These are phyloP conservation scores for Eulithis testata DNA, from an alignment of 2,888 invertebrate genomes.

Conservation along the genomic window DNA sequence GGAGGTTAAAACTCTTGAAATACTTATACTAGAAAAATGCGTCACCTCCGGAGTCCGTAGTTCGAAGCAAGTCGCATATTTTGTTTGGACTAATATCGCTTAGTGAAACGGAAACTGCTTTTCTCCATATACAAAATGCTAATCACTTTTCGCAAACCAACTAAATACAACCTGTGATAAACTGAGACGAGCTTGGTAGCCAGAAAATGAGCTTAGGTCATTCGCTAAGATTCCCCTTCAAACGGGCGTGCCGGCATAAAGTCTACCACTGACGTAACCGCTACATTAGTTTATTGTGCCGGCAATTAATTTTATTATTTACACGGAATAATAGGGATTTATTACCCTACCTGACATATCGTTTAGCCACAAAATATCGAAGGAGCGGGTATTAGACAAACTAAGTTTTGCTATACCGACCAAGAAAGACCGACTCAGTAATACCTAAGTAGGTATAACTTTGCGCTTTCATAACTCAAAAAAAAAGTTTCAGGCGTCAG, in stretches of 20 bases:
- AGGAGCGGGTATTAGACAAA: not conserved
- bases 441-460: too few species aligned
- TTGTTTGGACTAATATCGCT: too few species aligned
- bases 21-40: constrained; percentile 15
- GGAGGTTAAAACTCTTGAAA: not conserved
- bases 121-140: too few species aligned
- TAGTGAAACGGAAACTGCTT: too few species aligned
- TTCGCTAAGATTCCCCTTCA: constrained; percentile 37
- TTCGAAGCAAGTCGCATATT: too few species aligned
- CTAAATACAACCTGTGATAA: too few species aligned
- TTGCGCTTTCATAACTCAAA: too few species aligned
- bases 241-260: constrained; percentile 37
- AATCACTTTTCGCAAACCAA: too few species aligned
- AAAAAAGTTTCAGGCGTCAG: too few species aligned
- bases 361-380: not conserved
- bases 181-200: constrained; percentile 12
- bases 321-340: constrained; percentile 26
- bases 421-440: too few species aligned
- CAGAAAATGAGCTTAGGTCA: constrained; percentile 37
- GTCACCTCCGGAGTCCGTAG: constrained; percentile 2
- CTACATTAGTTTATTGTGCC: constrained; percentile 35
- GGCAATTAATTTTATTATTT: constrained; percentile 37
- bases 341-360: constrained; percentile 6
- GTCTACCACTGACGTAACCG: constrained; percentile 35
- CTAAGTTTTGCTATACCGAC: too few species aligned